Percentiles rank a stretch among this genome's conserved stretches.
These are phyloP conservation scores for Pseudochirops cupreus DNA, from an alignment of 2,797 vertebrate species.

Conservation along the genomic window DNA sequence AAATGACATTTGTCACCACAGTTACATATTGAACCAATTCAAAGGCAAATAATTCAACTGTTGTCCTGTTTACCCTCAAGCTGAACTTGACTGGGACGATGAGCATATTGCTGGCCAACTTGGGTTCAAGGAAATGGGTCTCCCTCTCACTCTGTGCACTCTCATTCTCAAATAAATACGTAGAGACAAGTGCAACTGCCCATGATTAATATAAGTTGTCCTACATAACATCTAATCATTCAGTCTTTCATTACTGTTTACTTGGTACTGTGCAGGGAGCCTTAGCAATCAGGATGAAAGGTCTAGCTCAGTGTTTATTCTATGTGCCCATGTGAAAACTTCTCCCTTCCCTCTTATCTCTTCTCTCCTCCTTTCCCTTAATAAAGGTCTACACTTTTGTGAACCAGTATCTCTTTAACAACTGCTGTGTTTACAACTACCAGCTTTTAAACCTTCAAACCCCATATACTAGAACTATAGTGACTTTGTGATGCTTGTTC, in stretches of 20 bases:
- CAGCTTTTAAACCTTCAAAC: not conserved
- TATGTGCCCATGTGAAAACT: not conserved
- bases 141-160: not conserved
- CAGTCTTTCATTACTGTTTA: not conserved
- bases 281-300: not conserved
- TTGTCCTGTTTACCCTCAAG: not conserved
- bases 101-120: not conserved
- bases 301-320: not conserved
- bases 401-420: not conserved
- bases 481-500: not conserved
- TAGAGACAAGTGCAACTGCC: not conserved
- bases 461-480: not conserved
- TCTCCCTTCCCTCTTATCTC: not conserved
- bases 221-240: not conserved
- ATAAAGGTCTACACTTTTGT: not conserved
- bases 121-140: not conserved
- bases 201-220: not conserved
- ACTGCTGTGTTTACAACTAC: not conserved
- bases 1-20: not conserved
- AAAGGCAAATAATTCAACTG: not conserved
- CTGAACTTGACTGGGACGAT: not conserved
- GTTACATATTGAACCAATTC: not conserved
- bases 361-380: not conserved
- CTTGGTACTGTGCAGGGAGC: not conserved
- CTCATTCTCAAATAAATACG: not conserved